These are phyloP conservation scores for Callospermophilus lateralis DNA, from an alignment of 2,113 vertebrate genomes.

Conservation along the genomic window DNA sequence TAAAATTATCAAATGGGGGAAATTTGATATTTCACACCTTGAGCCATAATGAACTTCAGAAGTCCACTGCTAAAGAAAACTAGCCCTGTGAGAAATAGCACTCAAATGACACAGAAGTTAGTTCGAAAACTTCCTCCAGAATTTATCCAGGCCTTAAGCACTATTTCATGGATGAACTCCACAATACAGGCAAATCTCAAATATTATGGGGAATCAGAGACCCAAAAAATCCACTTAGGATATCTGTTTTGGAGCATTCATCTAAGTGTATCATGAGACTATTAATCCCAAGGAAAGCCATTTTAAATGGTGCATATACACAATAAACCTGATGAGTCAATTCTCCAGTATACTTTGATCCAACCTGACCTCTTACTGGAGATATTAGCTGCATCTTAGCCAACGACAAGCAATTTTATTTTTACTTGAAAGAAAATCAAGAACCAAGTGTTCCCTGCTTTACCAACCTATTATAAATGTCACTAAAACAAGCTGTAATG, in stretches of 20 bases:
- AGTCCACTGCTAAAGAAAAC: background rate
- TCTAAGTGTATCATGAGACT: background rate
- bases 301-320: background rate
- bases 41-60: background rate
- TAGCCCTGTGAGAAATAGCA: constrained; percentile 29
- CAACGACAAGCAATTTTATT: constrained; percentile 39
- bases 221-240: background rate
- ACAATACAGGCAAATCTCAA: background rate
- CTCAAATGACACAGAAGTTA: background rate
- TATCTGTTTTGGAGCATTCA: background rate
- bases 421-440: constrained; percentile 53
- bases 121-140: constrained; percentile 28
- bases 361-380: background rate
- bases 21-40: background rate
- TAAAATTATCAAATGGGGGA: background rate
- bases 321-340: background rate
- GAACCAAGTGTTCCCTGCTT: constrained; percentile 41
- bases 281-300: background rate
- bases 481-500: constrained; percentile 20
- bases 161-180: constrained; percentile 2
- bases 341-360: background rate
- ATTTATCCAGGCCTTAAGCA: background rate
- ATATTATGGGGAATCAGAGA: background rate
- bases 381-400: background rate
- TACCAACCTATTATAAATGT: background rate